Evolutionary conservation across 2,113 vertebrate genomes (phyloP), one percentile per base, ranked within the genome.

Genomic region (Cynoglossus semilaevis): DNA sequence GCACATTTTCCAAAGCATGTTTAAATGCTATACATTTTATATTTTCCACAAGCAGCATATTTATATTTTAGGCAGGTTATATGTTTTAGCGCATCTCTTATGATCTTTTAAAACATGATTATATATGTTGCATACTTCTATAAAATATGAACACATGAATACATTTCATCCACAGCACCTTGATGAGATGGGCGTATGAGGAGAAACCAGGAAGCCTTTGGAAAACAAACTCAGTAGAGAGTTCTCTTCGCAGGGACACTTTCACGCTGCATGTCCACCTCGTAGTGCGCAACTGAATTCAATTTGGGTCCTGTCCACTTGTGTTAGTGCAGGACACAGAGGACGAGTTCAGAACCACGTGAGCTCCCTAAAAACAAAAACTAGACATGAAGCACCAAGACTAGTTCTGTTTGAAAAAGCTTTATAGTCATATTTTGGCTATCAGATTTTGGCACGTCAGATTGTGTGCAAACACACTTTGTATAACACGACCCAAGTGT

Each of bases 141-240:
- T n/a, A n/a, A n/a, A n/a, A n/a, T n/a, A n/a, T n/a, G n/a, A n/a
- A n/a, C n/a, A n/a, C n/a, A n/a, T n/a, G n/a, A n/a, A n/a, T n/a
- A n/a, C n/a, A n/a, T n/a, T n/a, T n/a, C n/a, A n/a, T n/a, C n/a
- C n/a, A n/a, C n/a, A n/a, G n/a, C n/a, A 80, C 72, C 77, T 85
- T 69, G 45, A 63, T 68, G 50, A 61, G 49, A 85, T 79, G 80
- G 82, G 76, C 70, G 77, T 70, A 72, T 46, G 17, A 44, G 41
- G 46, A 63, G 54, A 38, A 45, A 41, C 48, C 45, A 7, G 19
- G 40, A 58, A 71, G 48, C 56, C 35, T 41, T 64, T 58, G 58
- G 67, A 62, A 18, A 61, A 45, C 47, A 37, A 62, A 51, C 22
- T 35, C 17, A 16, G 14, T 11, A 70, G 58, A 67, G 36, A 34